Evolutionary conservation across 1,140 invertebrate genomes (phyloP).

Genomic region (Drosophila nikananu): DNA sequence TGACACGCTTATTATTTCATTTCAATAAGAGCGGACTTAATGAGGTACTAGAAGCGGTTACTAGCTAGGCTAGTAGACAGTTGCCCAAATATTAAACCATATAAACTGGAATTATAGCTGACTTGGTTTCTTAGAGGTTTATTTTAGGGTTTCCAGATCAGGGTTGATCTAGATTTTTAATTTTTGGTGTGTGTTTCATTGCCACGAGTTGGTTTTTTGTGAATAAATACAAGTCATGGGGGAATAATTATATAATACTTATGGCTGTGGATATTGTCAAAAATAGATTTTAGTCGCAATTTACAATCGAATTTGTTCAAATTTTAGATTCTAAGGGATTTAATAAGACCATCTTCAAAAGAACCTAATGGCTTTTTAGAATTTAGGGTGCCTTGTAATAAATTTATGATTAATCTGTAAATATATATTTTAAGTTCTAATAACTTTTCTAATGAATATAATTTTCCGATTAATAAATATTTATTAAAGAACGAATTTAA

Average conservation of each 20-base stretch:
- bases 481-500: not conserved
- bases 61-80: not conserved
- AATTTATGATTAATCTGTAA: too few species aligned
- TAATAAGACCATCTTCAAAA: too few species aligned
- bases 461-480: not conserved
- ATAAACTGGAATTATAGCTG: conserved; percentile 9
- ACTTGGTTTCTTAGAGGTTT: not conserved
- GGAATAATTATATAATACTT: too few species aligned
- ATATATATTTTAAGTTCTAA: too few species aligned
- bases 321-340: too few species aligned
- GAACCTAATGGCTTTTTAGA: too few species aligned
- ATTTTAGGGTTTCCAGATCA: conserved; percentile 16
- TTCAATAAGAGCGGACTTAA: conserved; percentile 47
- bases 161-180: conserved; percentile 10
- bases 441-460: too few species aligned
- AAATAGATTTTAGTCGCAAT: not conserved
- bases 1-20: conserved; percentile 39
- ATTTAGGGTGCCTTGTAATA: too few species aligned
- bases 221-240: not conserved
- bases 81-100: conserved; percentile 22
- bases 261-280: not conserved
- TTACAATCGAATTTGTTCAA: not conserved
- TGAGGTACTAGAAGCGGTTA: conserved; percentile 23
- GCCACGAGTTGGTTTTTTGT: not conserved
- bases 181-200: conserved; percentile 10